A percentile compares a stretch with the other conserved stretches of the same genome.
These are phyloP conservation scores for Hydropotes inermis DNA, from an alignment of 2,113 vertebrate species.

Conservation along the genomic window DNA sequence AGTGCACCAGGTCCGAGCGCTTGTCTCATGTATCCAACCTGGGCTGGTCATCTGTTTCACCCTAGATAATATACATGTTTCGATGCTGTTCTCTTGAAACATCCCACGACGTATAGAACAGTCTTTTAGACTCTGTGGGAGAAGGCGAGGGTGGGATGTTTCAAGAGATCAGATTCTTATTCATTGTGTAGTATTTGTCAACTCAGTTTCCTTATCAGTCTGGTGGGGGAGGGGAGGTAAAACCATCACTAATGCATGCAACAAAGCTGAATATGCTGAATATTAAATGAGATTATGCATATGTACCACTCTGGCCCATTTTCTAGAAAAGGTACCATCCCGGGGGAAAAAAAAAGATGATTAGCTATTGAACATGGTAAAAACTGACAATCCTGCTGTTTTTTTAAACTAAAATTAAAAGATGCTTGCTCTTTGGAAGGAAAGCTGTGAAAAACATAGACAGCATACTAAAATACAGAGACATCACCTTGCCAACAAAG, in stretches of 20 bases:
- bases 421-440: background rate
- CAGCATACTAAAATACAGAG: background rate
- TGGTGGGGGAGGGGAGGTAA: background rate
- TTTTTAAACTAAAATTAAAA: background rate
- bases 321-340: background rate
- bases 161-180: background rate
- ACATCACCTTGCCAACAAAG: background rate
- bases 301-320: background rate
- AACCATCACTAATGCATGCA: background rate
- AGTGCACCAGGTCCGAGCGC: no score
- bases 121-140: no score
- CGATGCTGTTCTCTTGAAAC: no score
- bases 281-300: background rate
- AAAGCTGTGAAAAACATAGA: background rate
- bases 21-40: no score
- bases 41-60: no score
- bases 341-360: fast-evolving
- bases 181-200: background rate
- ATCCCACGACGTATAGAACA: no score
- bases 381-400: background rate
- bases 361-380: background rate
- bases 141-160: no score
- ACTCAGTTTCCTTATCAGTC: background rate
- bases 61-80: no score
- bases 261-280: background rate